Base-by-base conservation (phyloP, 2,797 vertebrate genomes). In the Ptychobarbus kaznakovi region DNA sequence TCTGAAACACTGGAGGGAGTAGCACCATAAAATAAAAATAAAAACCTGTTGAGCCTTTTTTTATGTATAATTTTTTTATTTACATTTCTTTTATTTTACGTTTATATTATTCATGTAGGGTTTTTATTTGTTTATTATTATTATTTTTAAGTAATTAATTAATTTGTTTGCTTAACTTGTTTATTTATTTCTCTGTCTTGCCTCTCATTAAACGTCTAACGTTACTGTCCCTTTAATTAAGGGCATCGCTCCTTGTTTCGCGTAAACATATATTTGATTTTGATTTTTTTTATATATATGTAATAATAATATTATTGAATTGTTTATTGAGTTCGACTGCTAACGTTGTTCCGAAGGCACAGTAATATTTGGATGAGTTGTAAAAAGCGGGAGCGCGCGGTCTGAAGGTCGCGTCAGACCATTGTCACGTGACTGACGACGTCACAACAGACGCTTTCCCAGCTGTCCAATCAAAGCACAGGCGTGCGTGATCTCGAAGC, bases 371-470 rank as follows among this genome's bases (percentile, higher is more conserved):
- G 18, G 2, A 18, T 66, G 11, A 4, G 58, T 28, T 73, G 3
- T 56, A 22, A 22, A 22, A 1, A 51, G 4, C 25, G 7, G 72
- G 28, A 75, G 69, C 3, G 15, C 32, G 15, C 42, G n/a, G 22
- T 40, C 56, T 40, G 35, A 40, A 82, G 53, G 20, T 74, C 61
- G n/a, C 44, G 73, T 87, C 82, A 61, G 70, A 69, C 78, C 70
- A 85, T 75, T 35, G 63, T 84, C 90, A 88, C 56, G 69, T 89
- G 88, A 83, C 49, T 18, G 5, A 35, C 18, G 40, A 49, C 38
- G 75, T 80, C 28, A 40, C 44, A 38, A 13, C 20, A 66, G 44
- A n/a, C 40, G 10, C 12, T 49, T 1, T 25, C 4, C 25, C 6
- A 44, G 12, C 18, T 18, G 38, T 79, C 83, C 75, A 84, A 84